Base-by-base conservation (phyloP, 2,797 vertebrate species). In the Luscinia megarhynchos region DNA sequence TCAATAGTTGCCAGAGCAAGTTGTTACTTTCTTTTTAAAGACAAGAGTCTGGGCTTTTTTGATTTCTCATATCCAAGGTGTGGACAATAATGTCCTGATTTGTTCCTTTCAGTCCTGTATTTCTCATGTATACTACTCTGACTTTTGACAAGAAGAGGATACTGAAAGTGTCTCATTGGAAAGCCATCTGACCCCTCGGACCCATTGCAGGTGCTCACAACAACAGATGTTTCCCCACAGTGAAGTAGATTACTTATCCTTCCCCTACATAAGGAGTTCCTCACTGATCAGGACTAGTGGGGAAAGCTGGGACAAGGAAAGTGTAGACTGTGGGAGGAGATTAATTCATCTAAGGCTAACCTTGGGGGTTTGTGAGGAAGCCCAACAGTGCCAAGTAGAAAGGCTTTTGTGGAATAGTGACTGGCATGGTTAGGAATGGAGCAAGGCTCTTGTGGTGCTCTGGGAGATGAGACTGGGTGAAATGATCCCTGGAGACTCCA, bases 361-460 rank as follows among this genome's bases (percentile, higher is more conserved):
- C 23, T 50, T n/a, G 11, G 4, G 19, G 2, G 4, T 18, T 78
- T 68, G 30, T 84, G 32, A 66, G 18, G 16, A 63, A 68, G 63
- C 10, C 3, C 6, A 81, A 36, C 29, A 43, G 29, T 36, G 36
- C 10, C 10, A 53, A 0, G 0, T 7, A 50, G 43, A 64, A 82
- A 73, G 26, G 30, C 13, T 84, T 84, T 84, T 64, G 58, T 75
- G 54, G 51, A 90, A 43, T 5, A 69, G 70, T 68, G 50, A 51
- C 19, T 30, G 10, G 19, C 34, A 20, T 8, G 10, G 16, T 41
- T 46, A 29, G 34, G 17, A 38, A 6, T 16, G 7, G 12, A 61
- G 20, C 14, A 41, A 70, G 20, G 54, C 1, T 1, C 41, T 72
- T 38, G 8, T 32, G 22, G 45, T 45, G 21, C 24, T 89, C 53